Evolutionary conservation across 2,797 vertebrate species (phyloP).

Genomic region (Schizothorax lantsangensis): DNA sequence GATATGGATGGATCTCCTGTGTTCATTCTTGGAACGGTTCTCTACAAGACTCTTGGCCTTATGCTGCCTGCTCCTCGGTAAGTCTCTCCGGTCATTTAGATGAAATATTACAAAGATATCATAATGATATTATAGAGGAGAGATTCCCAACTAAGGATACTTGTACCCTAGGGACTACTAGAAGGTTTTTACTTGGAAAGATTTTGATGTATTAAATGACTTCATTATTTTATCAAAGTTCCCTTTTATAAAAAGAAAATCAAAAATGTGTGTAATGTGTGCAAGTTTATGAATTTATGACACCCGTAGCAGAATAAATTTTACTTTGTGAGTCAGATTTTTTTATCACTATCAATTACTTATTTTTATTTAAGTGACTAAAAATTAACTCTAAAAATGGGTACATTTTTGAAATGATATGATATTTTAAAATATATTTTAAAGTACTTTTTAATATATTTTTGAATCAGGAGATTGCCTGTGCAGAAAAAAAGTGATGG

Average conservation of each 20-base stretch:
- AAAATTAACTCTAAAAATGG: not conserved
- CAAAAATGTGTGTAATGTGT: not conserved
- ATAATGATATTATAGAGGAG: not conserved
- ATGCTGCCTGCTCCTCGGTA: conserved; percentile 98
- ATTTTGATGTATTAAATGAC: not conserved
- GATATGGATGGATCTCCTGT: conserved; percentile 95
- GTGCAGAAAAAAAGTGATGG: not conserved
- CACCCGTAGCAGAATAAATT: not conserved
- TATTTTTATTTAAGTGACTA: not conserved
- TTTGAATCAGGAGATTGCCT: not conserved
- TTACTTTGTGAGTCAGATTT: not conserved
- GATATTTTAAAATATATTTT: not conserved
- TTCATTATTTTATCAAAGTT: not conserved
- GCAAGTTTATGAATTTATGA: not conserved
- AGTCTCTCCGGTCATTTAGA: conserved; percentile 54
- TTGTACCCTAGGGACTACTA: conserved; percentile 2
- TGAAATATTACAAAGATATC: conserved; percentile 21
- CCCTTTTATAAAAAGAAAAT: not conserved
- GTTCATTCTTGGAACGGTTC: conserved; percentile 96
- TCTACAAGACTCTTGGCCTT: conserved; percentile 98
- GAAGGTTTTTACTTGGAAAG: not conserved
- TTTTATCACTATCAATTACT: not conserved
- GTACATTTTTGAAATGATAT: not conserved
- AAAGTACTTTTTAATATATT: not conserved
- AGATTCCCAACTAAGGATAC: not conserved